phyloP scores from a whole-genome alignment of 2,797 vertebrate genomes.

The Lepilemur septentrionalis region DNA sequence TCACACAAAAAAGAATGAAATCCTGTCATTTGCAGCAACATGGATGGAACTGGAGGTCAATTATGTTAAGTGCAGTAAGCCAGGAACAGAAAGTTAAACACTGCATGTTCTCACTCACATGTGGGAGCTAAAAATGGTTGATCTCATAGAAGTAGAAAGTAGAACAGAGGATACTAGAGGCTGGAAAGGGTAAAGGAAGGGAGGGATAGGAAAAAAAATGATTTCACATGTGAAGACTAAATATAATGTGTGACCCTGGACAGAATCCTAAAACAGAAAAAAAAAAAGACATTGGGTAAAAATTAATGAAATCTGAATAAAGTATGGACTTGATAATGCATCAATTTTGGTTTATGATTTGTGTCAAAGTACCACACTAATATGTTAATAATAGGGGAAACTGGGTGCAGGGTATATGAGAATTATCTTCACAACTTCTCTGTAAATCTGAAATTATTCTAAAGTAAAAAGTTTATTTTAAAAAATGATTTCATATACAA shows the following conservation, averaged over 20 bases:
- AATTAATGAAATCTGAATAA: background rate
- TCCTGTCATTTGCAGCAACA: background rate
- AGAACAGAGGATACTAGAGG: background rate
- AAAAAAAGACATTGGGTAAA: background rate
- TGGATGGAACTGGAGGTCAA: background rate
- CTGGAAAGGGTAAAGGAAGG: background rate
- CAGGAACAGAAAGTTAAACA: background rate
- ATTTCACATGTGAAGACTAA: background rate
- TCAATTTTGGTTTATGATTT: background rate
- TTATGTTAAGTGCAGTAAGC: background rate
- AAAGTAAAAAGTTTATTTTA: background rate
- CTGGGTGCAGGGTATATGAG: background rate
- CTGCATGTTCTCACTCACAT: background rate
- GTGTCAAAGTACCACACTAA: background rate
- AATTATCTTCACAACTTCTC: background rate
- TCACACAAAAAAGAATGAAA: background rate
- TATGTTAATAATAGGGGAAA: background rate
- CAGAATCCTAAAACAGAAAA: background rate
- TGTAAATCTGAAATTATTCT: background rate
- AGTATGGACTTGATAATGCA: background rate
- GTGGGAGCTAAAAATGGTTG: background rate
- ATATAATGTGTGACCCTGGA: background rate
- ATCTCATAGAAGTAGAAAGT: background rate
- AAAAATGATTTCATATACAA: constrained; percentile 2
- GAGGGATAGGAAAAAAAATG: background rate